These are phyloP conservation scores for Strongylocentrotus purpuratus DNA, from an alignment of 35 echinoderm and acorn worm genomes.

Conservation along the genomic window DNA sequence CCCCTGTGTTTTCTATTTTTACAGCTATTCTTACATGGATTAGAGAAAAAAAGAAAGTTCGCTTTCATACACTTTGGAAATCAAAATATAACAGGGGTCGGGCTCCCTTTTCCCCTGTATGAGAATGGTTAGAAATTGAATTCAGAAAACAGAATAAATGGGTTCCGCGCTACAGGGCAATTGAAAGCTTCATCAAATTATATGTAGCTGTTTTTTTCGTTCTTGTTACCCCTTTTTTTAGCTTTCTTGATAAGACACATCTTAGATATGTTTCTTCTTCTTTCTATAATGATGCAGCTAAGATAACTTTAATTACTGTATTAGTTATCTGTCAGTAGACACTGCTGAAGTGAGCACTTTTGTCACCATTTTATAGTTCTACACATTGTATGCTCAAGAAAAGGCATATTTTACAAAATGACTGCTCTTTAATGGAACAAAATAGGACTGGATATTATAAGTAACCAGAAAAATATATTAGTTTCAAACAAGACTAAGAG, in stretches of 20 bases:
- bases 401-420: no score
- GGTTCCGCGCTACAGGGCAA: constrained; percentile 13
- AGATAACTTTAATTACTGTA: no score
- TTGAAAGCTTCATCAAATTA: neutral
- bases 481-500: no score
- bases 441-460: no score
- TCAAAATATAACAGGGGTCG: constrained; percentile 8
- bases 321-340: no score
- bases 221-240: neutral
- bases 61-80: constrained; percentile 29
- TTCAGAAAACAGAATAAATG: neutral
- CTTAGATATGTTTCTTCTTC: neutral
- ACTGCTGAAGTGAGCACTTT: no score
- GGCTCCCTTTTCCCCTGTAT: neutral
- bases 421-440: no score
- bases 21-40: constrained; percentile 3
- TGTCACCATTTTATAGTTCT: no score
- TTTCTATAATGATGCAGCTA: no score
- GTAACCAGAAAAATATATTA: no score
- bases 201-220: neutral
- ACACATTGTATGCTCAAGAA: no score
- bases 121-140: constrained; percentile 24
- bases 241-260: neutral
- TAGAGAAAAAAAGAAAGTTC: neutral
- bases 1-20: constrained; percentile 43